Conservation (phyloP, 2,888 invertebrate species). For the Malthinus seriepunctatus region DNA sequence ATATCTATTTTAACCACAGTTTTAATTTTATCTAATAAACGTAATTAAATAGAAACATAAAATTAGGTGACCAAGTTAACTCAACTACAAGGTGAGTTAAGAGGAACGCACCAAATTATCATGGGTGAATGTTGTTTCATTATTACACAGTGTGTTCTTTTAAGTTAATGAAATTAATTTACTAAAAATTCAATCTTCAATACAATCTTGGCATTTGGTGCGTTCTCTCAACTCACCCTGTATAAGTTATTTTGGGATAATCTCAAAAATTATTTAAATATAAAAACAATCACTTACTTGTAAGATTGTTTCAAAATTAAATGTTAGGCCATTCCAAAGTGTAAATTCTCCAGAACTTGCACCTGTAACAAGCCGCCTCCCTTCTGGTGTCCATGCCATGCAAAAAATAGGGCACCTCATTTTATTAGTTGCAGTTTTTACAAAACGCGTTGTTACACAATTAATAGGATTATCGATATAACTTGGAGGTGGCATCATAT, state of each 20-base stretch:
- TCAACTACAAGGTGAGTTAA: too few relatives aligned
- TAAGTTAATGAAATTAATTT: too few relatives aligned
- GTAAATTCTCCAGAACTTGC: conserved; percentile 99
- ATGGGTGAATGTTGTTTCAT: too few relatives aligned
- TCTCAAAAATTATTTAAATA: conserved; percentile 51
- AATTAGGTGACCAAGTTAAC: too few relatives aligned
- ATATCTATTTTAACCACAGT: neutral
- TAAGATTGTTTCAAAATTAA: conserved; percentile 99
- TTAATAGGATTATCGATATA: conserved; percentile 95
- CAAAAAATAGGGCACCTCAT: conserved; percentile 99
- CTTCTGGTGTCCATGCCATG: conserved; percentile 99
- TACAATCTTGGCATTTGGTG: too few relatives aligned
- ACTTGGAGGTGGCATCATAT: conserved; percentile 91
- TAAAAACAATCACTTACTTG: conserved; percentile 68
- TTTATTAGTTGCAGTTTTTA: conserved; percentile 99
- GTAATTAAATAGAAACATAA: too few relatives aligned
- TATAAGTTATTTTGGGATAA: too few relatives aligned
- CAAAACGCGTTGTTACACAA: conserved; percentile 92
- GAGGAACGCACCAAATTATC: too few relatives aligned
- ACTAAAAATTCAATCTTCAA: too few relatives aligned
- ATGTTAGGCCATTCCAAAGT: conserved; percentile 99
- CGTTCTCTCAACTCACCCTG: too few relatives aligned
- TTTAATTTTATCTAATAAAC: too few relatives aligned
- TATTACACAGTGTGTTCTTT: too few relatives aligned
- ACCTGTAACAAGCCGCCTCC: conserved; percentile 94